Conservation (phyloP, 2,888 invertebrate species). For the Tiliacea citrago region DNA sequence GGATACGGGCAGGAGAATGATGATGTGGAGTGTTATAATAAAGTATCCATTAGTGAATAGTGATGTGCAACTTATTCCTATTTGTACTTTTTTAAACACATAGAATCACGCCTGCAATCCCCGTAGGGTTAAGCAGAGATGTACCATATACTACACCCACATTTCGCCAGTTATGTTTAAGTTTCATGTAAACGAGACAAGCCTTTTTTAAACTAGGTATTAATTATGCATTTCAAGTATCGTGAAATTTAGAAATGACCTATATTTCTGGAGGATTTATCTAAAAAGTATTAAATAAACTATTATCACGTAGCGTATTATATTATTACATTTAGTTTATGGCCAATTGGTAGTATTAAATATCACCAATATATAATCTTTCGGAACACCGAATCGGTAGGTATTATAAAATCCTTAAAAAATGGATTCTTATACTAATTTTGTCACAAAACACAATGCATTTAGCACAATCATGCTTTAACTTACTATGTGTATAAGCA, state of each 20-base stretch:
- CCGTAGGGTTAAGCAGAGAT: no score
- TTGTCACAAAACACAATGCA: not conserved
- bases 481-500: not conserved
- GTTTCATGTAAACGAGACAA: no score
- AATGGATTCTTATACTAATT: not conserved
- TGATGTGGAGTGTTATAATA: not conserved
- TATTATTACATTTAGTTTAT: no score
- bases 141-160: no score
- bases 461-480: not conserved
- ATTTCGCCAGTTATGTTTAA: no score
- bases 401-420: not conserved
- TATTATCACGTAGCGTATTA: no score
- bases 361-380: conserved; percentile 4
- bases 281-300: not conserved
- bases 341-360: not conserved
- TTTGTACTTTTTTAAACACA: not conserved
- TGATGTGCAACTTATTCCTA: not conserved
- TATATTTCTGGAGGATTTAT: conserved; percentile 7
- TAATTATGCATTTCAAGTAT: not conserved
- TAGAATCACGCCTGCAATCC: no score
- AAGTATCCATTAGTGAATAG: not conserved
- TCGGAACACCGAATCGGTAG: not conserved
- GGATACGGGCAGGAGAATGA: no score
- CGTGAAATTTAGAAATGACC: not conserved
- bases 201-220: no score